Conservation (phyloP, 2,797 vertebrate species). For the Gadopsis bispinosus region DNA sequence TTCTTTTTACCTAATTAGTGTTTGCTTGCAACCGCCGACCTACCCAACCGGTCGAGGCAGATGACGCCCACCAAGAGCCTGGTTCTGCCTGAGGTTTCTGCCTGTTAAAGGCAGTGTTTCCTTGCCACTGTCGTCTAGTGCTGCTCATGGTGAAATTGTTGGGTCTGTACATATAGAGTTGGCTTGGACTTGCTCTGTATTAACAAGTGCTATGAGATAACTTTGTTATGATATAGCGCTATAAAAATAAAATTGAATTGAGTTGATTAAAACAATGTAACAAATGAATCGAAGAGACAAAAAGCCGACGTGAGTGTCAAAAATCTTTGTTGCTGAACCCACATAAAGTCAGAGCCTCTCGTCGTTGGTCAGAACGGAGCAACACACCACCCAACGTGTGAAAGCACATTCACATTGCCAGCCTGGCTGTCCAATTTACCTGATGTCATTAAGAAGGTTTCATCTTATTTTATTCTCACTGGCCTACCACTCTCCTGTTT, state of each 20-base stretch:
- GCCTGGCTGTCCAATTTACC: constrained; percentile 20
- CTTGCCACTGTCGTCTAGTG: too few species aligned
- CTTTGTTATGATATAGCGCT: too few species aligned
- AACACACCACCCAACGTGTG: neutral
- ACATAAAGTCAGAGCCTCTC: neutral
- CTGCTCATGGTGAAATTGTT: too few species aligned
- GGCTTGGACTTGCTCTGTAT: too few species aligned
- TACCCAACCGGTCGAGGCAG: too few species aligned
- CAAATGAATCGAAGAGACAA: neutral
- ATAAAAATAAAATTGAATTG: too few species aligned
- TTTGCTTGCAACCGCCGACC: constrained; percentile 8
- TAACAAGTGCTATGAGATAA: too few species aligned
- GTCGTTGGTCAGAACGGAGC: neutral
- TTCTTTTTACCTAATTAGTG: constrained; percentile 36
- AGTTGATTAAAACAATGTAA: constrained; percentile 32
- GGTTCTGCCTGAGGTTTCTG: too few species aligned
- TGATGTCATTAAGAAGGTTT: constrained; percentile 8
- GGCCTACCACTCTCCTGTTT: neutral
- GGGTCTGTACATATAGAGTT: too few species aligned
- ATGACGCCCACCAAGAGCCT: too few species aligned
- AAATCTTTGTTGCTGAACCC: neutral
- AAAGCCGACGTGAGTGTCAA: constrained; percentile 3
- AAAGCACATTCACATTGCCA: constrained; percentile 5
- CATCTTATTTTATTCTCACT: constrained; percentile 1
- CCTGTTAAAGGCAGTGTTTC: too few species aligned